Percentiles rank a stretch among this genome's conserved stretches.
These are phyloP conservation scores for Leptinotarsa tumamoca DNA, from an alignment of 2,888 invertebrate genomes.

Conservation along the genomic window DNA sequence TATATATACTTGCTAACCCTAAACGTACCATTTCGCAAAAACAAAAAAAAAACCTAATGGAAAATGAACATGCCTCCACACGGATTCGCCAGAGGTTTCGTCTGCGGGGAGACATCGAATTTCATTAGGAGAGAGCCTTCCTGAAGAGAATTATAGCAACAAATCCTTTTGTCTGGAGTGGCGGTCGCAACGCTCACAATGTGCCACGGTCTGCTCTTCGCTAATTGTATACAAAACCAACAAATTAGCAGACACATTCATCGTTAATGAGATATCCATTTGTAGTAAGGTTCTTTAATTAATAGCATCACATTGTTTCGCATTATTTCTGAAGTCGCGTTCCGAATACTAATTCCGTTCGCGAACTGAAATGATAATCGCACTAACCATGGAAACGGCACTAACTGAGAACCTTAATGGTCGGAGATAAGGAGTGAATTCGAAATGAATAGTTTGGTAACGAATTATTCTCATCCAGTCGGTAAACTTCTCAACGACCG, in stretches of 20 bases:
- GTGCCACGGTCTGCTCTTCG: slow-evolving; percentile 27
- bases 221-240: slow-evolving; percentile 58
- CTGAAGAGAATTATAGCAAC: slow-evolving; percentile 48
- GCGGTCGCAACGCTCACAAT: slow-evolving; percentile 13
- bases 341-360: slow-evolving; percentile 37
- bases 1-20: background rate
- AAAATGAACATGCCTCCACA: slow-evolving; percentile 12
- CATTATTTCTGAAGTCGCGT: slow-evolving; percentile 38
- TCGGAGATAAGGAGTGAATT: slow-evolving; percentile 15
- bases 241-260: slow-evolving; percentile 58
- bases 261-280: slow-evolving; percentile 57
- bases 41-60: slow-evolving; percentile 2
- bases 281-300: slow-evolving; percentile 52
- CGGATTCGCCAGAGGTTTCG: slow-evolving; percentile 4
- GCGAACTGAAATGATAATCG: slow-evolving; percentile 17
- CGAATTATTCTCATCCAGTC: background rate
- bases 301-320: slow-evolving; percentile 43
- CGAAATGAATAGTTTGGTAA: slow-evolving; percentile 19
- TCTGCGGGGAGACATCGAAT: slow-evolving; percentile 48
- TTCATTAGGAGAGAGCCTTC: slow-evolving; percentile 50
- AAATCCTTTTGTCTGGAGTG: slow-evolving; percentile 48
- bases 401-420: slow-evolving; percentile 13
- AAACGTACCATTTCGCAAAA: slow-evolving; percentile 9
- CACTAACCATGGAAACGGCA: slow-evolving; percentile 18
- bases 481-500: background rate